Evolutionary conservation across 2,797 vertebrate genomes (phyloP), one percentile per base, ranked within the genome.

Genomic region (Crax fasciolata): DNA sequence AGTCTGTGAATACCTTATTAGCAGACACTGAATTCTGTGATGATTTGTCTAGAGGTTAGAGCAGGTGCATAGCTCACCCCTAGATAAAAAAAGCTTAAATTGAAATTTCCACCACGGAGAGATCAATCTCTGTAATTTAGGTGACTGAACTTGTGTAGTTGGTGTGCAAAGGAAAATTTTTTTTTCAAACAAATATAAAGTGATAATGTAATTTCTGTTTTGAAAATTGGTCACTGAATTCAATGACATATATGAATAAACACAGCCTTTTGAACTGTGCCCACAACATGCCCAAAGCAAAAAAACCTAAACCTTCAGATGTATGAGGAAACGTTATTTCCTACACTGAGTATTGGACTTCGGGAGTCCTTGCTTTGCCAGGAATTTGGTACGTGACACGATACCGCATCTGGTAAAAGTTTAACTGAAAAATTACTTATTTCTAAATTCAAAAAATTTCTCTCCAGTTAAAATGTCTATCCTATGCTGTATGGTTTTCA

Each of bases 11-110:
- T 72, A 39, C 23, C 13, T 92, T 61, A 59, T 84, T 91, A 90
- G 79, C 30, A 81, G 52, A 49, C 3, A 4, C 18, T 76, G 51
- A 48, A 21, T 84, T 93, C 24, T 57, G 17, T 78, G 55, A 44
- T 84, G 38, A 87, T 94, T 86, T 89, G 12, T 84, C 4, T 1
- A 32, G 59, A 73, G 57, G 58, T 87, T 90, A 38, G 58, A 95
- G 74, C 25, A 83, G 43, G 49, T 81, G 51, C 28, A 23, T 27
- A 70, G 52, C 52, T 23, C 30, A 28, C 2, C 58, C 32, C 6
- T 46, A 74, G 59, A 89, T 81, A 94, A 96, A 84, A 84, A 91
- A 87, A 88, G 20, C 11, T 76, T 87, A 81, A 84, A 44, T 66
- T 62, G 44, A 49, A 24, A 54, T 76, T 94, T 92, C 55, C 19